Conservation (phyloP, 2,888 invertebrate genomes). For the Trissoscelio sp. region DNA sequence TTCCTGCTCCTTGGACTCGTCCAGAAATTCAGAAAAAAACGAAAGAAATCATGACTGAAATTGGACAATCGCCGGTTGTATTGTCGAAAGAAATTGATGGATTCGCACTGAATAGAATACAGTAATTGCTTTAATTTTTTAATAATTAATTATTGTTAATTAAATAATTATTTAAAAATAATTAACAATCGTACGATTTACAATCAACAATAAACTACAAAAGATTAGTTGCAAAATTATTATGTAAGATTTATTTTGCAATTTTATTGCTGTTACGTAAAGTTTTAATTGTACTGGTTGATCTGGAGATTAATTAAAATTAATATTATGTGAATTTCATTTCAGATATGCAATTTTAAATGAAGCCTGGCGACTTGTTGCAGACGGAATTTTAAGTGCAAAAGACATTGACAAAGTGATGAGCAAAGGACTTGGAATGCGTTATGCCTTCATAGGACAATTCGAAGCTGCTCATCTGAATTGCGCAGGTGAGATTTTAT, state of each 20-base stretch:
- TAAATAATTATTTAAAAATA: background rate
- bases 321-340: slow-evolving; percentile 7
- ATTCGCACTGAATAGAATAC: slow-evolving; percentile 96
- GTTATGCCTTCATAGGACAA: slow-evolving; percentile 97
- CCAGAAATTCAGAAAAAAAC: slow-evolving; percentile 90
- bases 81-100: slow-evolving; percentile 94
- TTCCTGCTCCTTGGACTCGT: slow-evolving; percentile 89
- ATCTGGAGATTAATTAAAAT: background rate
- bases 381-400: slow-evolving; percentile 92
- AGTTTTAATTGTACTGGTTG: background rate
- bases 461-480: slow-evolving; percentile 97
- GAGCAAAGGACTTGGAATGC: slow-evolving; percentile 96
- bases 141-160: background rate
- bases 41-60: slow-evolving; percentile 91
- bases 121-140: slow-evolving; percentile 84
- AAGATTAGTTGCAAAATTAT: no score
- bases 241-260: no score
- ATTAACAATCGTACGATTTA: no score
- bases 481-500: slow-evolving; percentile 89
- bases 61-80: slow-evolving; percentile 96
- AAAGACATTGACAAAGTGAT: slow-evolving; percentile 96
- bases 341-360: slow-evolving; percentile 94
- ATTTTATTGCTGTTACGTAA: background rate
- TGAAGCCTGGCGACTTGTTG: slow-evolving; percentile 95
- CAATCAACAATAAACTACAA: no score